These are phyloP conservation scores for Ormyrus pomaceus DNA, from an alignment of 2,888 invertebrate species.

Conservation along the genomic window DNA sequence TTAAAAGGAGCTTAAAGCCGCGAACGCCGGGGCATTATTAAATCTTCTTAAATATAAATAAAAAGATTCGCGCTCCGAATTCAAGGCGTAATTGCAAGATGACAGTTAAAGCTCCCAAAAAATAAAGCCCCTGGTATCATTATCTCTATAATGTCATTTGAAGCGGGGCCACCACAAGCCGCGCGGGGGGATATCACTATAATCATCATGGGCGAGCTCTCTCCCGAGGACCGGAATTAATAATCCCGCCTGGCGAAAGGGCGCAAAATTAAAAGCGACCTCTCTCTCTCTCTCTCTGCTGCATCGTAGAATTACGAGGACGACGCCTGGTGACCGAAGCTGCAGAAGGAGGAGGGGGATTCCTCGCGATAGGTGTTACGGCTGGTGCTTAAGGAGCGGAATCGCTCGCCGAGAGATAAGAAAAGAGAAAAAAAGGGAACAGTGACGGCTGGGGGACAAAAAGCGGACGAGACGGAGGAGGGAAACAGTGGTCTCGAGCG, in stretches of 20 bases:
- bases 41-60: slow-evolving; percentile 22
- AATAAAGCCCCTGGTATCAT: slow-evolving; percentile 38
- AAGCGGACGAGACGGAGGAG: slow-evolving; percentile 27
- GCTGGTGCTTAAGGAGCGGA: slow-evolving; percentile 59
- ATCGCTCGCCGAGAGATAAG: not conserved
- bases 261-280: slow-evolving; percentile 53
- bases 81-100: slow-evolving; percentile 40
- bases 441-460: slow-evolving; percentile 33
- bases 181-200: slow-evolving; percentile 40
- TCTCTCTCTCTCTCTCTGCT: slow-evolving; percentile 9
- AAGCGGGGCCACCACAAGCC: slow-evolving; percentile 35
- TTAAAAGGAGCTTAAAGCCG: too few species aligned
- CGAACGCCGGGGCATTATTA: slow-evolving; percentile 7
- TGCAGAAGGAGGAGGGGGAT: slow-evolving; percentile 46
- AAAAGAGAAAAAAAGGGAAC: slow-evolving; percentile 29
- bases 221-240: slow-evolving; percentile 38
- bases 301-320: slow-evolving; percentile 35
- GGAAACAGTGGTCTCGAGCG: slow-evolving; percentile 50
- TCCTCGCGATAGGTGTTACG: slow-evolving; percentile 66
- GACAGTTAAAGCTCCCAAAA: slow-evolving; percentile 47
- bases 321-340: slow-evolving; percentile 35
- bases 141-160: slow-evolving; percentile 48
- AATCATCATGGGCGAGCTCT: slow-evolving; percentile 46
- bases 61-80: slow-evolving; percentile 27
- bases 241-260: slow-evolving; percentile 38